Evolutionary conservation across 2,113 vertebrate genomes (phyloP), one percentile per base, ranked within the genome.

Genomic region (Stigmatopora argus): DNA sequence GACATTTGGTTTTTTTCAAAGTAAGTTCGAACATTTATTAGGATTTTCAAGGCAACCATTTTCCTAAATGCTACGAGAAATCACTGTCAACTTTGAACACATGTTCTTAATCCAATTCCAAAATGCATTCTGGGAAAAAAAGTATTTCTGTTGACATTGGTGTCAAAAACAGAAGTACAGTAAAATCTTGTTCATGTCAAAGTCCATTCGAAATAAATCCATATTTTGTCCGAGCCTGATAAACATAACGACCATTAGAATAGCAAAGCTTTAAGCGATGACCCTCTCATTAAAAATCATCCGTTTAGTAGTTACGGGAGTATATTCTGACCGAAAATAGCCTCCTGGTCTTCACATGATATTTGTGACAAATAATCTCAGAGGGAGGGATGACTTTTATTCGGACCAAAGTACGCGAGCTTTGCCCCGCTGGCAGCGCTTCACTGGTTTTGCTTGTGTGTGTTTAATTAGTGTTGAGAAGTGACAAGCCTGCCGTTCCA

Each of bases 401-500:
- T 82, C 81, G 58, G 70, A 77, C 71, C 77, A 80, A 76, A 85
- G 69, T 77, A 74, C 66, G 73, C 70, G 69, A 79, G 75, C 71
- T 52, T 80, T 78, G 74, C 71, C 70, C 78, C 74, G 70, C 73
- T 89, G 82, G 75, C 85, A 56, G 67, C 38, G 4, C 81, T 72
- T 85, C 77, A 85, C 74, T 83, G 71, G 69, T 62, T 38, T 18
- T 77, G 78, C 79, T 82, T 77, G 70, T 88, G 83, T 90, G 79
- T 86, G 86, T 91, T 90, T 90, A 90, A 91, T 91, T 91, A 86
- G 86, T 82, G 85, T 82, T 88, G 85, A 88, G 83, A 87, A 85
- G 83, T 85, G 87, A 89, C 85, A 88, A 81, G 75, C 83, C 78
- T 74, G 55, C 82, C 77, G 80, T 86, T 86, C 78, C 77, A 71